Conservation (phyloP, 2,113 vertebrate genomes). For the Pelusios castaneus region DNA sequence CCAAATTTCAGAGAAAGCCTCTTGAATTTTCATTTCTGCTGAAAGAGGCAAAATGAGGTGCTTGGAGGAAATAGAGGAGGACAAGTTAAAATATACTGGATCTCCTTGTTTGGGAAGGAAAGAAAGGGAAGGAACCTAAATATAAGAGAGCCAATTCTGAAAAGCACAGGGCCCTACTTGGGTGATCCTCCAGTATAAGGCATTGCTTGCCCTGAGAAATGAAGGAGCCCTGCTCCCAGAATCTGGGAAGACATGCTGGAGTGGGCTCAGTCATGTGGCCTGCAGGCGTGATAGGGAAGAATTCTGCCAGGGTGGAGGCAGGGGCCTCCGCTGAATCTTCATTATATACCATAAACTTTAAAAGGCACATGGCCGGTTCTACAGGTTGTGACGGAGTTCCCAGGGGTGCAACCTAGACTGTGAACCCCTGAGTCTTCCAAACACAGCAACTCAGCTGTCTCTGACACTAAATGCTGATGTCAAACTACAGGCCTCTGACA, state of each 20-base stretch:
- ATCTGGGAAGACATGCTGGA: not conserved
- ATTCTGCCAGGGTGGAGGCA: not conserved
- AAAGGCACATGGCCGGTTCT: not conserved
- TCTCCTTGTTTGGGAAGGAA: not conserved
- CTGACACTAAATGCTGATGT: too few relatives aligned
- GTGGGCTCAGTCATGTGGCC: not conserved
- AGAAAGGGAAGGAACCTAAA: not conserved
- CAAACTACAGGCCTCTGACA: too few relatives aligned
- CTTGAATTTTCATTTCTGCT: not conserved
- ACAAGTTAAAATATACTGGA: not conserved
- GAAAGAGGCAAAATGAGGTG: not conserved
- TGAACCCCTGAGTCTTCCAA: too few relatives aligned
- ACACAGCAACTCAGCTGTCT: too few relatives aligned
- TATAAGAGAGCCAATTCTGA: accelerated
- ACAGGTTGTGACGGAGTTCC: too few relatives aligned
- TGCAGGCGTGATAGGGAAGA: not conserved
- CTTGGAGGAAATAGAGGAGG: not conserved
- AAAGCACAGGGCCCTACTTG: not conserved
- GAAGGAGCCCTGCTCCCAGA: not conserved
- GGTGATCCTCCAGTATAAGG: not conserved
- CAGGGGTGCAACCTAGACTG: too few relatives aligned
- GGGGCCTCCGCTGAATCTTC: not conserved
- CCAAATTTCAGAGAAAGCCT: not conserved
- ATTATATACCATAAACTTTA: not conserved
- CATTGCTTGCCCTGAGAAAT: not conserved